Percentiles rank a stretch among this genome's conserved stretches.
Evolutionary conservation across 1,140 invertebrate genomes (phyloP).

Genomic region (Panulirus ornatus): DNA sequence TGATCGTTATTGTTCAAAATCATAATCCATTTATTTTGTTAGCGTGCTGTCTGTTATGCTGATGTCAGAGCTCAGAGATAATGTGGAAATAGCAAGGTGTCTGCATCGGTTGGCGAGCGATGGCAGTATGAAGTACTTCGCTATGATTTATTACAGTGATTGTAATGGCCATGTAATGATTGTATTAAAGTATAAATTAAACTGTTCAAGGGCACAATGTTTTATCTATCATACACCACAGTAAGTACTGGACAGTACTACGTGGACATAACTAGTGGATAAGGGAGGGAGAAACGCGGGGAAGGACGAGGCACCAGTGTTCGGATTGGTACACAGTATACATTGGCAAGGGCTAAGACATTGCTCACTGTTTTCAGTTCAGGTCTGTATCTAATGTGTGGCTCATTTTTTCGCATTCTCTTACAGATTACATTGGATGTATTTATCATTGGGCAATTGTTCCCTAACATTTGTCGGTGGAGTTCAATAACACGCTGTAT

Average conservation of each 20-base stretch:
- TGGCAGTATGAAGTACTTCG: no score
- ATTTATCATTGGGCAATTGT: no score
- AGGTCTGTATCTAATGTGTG: no score
- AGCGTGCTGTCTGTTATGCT: conserved; percentile 10
- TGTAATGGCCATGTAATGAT: not conserved
- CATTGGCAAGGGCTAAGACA: no score
- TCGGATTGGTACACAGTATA: conserved; percentile 7
- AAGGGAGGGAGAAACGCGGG: not conserved
- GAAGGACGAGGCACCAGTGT: not conserved
- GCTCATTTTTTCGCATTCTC: no score
- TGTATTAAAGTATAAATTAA: conserved; percentile 6
- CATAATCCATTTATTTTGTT: conserved; percentile 13
- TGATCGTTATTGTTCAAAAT: not conserved
- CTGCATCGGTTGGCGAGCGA: no score
- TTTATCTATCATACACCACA: not conserved
- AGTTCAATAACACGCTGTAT: no score
- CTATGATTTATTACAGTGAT: conserved; percentile 5
- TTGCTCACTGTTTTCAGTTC: no score
- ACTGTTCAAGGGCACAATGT: not conserved
- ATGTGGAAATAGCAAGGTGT: no score
- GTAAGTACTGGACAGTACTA: not conserved
- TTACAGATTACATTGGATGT: no score
- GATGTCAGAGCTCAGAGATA: no score
- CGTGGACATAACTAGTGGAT: not conserved
- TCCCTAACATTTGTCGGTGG: no score